Conservation (phyloP, 2,113 vertebrate genomes). For the Hippocampus zosterae region DNA sequence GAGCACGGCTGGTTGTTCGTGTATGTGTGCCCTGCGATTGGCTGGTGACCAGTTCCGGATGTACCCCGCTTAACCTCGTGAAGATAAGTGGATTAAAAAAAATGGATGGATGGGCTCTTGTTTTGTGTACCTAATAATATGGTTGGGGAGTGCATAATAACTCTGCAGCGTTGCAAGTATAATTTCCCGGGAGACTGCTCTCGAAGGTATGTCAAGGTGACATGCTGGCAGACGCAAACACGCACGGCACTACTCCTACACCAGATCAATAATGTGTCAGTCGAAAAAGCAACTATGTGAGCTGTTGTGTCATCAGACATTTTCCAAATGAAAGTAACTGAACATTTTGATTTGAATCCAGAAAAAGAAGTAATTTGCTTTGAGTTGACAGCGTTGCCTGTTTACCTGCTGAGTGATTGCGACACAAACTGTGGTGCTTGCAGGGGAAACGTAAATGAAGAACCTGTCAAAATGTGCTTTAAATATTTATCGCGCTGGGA, state of each 20-base stretch:
- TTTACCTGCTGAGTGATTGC: slow-evolving; percentile 7
- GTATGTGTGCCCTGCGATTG: no score
- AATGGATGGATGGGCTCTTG: no score
- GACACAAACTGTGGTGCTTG: not conserved
- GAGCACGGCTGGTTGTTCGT: no score
- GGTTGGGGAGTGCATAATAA: not conserved
- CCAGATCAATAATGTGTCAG: not conserved
- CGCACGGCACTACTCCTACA: not conserved
- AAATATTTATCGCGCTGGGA: not conserved
- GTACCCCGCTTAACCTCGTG: no score
- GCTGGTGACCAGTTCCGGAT: no score
- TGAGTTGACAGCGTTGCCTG: not conserved
- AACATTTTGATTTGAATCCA: slow-evolving; percentile 1
- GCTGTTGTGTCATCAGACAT: not conserved
- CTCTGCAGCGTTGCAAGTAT: not conserved
- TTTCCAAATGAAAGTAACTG: not conserved
- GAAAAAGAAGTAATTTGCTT: not conserved
- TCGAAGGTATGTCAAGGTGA: slow-evolving; percentile 9
- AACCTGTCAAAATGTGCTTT: slow-evolving; percentile 14
- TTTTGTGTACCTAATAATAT: not conserved
- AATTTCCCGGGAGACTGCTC: not conserved
- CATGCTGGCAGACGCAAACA: not conserved
- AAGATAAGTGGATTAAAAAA: no score
- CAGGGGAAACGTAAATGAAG: slow-evolving; percentile 14
- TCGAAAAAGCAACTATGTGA: not conserved